Conservation (phyloP, 2,113 vertebrate species). For the Myotis lucifugus region DNA sequence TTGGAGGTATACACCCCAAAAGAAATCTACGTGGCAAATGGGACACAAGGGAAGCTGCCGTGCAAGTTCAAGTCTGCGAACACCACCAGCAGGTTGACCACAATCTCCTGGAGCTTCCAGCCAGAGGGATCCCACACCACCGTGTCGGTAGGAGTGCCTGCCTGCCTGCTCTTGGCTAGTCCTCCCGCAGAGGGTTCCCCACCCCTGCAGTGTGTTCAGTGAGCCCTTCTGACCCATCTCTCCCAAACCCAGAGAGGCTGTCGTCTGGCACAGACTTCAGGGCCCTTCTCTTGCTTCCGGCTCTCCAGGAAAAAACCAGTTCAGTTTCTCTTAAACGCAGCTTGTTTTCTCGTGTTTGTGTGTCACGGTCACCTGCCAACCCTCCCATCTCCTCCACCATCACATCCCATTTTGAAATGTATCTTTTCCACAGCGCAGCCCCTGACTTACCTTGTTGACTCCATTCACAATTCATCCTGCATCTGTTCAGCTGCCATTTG, state of each 20-base stretch:
- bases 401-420: not conserved
- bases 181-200: rapidly evolving
- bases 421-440: not conserved
- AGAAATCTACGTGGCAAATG: slow-evolving; percentile 92
- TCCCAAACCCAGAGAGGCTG: not conserved
- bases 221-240: not conserved
- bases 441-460: not conserved
- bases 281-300: not conserved
- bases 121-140: slow-evolving; percentile 82
- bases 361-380: rapidly evolving
- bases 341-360: not conserved
- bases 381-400: not conserved
- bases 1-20: slow-evolving; percentile 88
- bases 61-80: slow-evolving; percentile 92
- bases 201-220: rapidly evolving
- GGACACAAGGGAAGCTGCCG: slow-evolving; percentile 88
- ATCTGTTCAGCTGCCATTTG: not conserved
- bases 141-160: slow-evolving; percentile 82
- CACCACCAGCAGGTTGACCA: slow-evolving; percentile 85
- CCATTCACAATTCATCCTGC: not conserved
- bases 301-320: not conserved
- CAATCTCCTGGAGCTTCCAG: slow-evolving; percentile 91
- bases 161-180: rapidly evolving
- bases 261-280: not conserved
- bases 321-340: not conserved